These are phyloP conservation scores for Oxyteleia sp. DNA, from an alignment of 2,888 invertebrate species.

Conservation along the genomic window DNA sequence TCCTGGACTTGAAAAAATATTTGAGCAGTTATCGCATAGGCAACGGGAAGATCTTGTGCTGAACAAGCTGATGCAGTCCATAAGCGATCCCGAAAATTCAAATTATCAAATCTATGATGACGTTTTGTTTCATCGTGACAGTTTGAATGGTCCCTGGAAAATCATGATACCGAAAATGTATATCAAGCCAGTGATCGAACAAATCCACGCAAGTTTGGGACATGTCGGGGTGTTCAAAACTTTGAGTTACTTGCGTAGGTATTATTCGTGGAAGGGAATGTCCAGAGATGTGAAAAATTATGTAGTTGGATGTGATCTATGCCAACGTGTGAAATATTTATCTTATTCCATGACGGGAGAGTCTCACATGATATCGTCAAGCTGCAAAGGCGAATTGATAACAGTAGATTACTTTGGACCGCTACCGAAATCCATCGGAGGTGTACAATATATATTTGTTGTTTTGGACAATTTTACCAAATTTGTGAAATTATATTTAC, in stretches of 20 bases:
- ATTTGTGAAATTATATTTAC: conserved; percentile 8
- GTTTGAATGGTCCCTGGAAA: background rate
- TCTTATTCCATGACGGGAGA: conserved; percentile 19
- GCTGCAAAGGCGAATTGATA: conserved; percentile 14
- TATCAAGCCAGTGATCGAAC: background rate
- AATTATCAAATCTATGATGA: too few relatives aligned
- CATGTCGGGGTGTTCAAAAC: conserved; percentile 34
- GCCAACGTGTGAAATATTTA: conserved; percentile 37
- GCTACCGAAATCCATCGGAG: conserved; percentile 15
- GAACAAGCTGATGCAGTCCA: too few relatives aligned
- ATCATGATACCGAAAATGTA: conserved; percentile 17
- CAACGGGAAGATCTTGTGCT: too few relatives aligned
- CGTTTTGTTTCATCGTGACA: too few relatives aligned
- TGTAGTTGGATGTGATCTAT: conserved; percentile 21
- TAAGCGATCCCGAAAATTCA: too few relatives aligned
- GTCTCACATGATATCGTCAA: background rate
- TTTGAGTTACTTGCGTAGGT: too few relatives aligned
- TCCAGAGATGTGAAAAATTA: conserved; percentile 13
- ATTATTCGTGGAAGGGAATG: conserved; percentile 49
- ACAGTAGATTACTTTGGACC: conserved; percentile 45
- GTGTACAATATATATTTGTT: conserved; percentile 43
- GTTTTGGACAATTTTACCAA: conserved; percentile 26
- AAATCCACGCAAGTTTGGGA: conserved; percentile 25
- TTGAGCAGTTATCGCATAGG: too few relatives aligned
- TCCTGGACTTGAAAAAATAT: too few relatives aligned